Base-by-base conservation (phyloP, 2,888 invertebrate species). In the Charanyca ferruginea region DNA sequence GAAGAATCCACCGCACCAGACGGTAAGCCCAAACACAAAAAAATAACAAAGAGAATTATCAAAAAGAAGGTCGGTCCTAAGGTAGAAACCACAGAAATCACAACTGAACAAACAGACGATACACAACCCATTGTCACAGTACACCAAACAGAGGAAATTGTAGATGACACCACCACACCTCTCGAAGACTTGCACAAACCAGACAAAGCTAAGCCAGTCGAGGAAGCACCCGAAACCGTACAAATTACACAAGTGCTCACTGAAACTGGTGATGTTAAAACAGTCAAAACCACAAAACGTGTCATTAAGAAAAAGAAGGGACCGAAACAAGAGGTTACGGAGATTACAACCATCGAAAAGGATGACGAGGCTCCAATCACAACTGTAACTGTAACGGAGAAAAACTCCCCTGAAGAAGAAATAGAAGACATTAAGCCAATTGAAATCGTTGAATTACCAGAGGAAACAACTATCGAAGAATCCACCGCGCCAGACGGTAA, bases 1-100 rank as follows among this genome's bases (percentile, higher is more conserved):
- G 69, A 73, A 0, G 66, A 75, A 2, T 22, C 11, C 0, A 59
- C 57, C 5, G 66, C 77, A 28, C 85, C 87, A 38, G 87, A 88
- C 38, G 87, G 87, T 79, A 86, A 79, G 77, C 45, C 54, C 0
- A 83, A 69, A 22, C 89, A 89, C 62, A 88, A 89, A 60, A 79
- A 86, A 22, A 68, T 91, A 2, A 89, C 85, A n/a, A 93, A 89
- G 71, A 88, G 89, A 0, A 77, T 85, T 0, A 90, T 93, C 16
- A 94, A 85, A 92, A 95, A 49, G 80, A 94, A 69, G 91, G 91
- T 73, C 92, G 90, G 87, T 47, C 88, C 81, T 0, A 81, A 58
- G 5, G n/a, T 78, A 0, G 74, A 77, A 59, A 80, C 79, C 0
- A 78, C 79, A 47, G 1, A 73, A 3, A 73, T 75, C 1, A 70